phyloP scores from a whole-genome alignment of 1,140 invertebrate genomes.

The Augochlora pura region DNA sequence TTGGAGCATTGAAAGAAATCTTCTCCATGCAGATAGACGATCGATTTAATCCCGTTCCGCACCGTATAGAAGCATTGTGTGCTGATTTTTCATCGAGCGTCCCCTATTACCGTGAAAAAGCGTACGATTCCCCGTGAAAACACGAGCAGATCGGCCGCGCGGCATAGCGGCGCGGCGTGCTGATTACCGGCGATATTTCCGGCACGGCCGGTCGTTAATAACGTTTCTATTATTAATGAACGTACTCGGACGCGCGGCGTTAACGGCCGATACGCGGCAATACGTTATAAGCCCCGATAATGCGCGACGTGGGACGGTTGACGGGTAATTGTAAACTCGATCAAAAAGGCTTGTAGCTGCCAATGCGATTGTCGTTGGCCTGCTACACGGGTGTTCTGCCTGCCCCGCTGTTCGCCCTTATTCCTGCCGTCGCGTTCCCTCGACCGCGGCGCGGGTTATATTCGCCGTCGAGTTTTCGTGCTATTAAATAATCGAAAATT shows the following conservation, averaged over 20 bases:
- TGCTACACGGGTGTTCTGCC: no score
- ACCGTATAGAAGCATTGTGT: not conserved
- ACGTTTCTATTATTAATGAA: conserved; percentile 66
- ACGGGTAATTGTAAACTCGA: conserved; percentile 62
- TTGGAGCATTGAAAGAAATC: no score
- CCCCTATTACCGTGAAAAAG: not conserved
- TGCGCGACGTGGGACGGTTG: conserved; percentile 47
- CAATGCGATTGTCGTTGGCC: conserved; percentile 43
- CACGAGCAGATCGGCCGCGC: not conserved
- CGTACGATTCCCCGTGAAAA: conserved; percentile 34
- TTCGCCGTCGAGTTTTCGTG: conserved; percentile 34
- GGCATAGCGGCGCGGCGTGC: conserved; percentile 1
- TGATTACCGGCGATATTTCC: conserved; percentile 59
- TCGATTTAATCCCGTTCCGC: no score
- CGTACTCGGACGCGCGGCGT: conserved; percentile 50
- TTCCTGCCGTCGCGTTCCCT: conserved; percentile 4
- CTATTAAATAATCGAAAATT: conserved; percentile 31
- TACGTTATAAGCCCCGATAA: conserved; percentile 54
- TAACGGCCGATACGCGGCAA: conserved; percentile 49
- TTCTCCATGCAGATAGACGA: no score
- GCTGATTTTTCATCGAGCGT: not conserved
- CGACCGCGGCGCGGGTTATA: conserved; percentile 13
- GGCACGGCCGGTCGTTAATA: conserved; percentile 56
- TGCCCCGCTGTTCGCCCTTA: conserved; percentile 10
- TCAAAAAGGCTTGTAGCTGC: conserved; percentile 51